phyloP scores from a whole-genome alignment of 2,113 vertebrate genomes.

The Penelope pileata region DNA sequence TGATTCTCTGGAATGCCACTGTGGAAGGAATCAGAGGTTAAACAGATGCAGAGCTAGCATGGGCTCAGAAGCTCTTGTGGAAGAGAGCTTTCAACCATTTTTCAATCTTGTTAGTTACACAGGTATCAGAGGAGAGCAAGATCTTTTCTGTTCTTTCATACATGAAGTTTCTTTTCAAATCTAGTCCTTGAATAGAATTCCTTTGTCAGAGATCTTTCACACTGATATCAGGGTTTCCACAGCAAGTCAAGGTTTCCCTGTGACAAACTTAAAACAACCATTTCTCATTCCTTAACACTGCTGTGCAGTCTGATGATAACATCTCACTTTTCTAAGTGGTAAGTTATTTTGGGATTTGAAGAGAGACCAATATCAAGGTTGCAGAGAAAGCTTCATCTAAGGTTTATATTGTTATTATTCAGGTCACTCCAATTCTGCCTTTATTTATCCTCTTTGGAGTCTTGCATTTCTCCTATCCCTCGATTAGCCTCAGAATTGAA shows the following conservation, averaged over 20 bases:
- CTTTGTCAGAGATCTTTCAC: not conserved
- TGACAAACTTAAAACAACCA: not conserved
- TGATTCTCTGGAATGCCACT: not conserved
- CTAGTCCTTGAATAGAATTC: not conserved
- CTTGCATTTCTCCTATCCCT: not conserved
- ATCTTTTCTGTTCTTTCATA: not conserved
- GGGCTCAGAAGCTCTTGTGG: not conserved
- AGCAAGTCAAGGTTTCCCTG: not conserved
- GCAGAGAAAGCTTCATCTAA: not conserved
- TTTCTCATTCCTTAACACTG: not conserved
- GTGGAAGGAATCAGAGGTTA: not conserved
- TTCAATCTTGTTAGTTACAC: not conserved
- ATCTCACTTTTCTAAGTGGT: not conserved
- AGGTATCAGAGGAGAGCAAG: not conserved
- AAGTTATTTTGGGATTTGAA: not conserved
- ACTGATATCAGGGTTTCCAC: not conserved
- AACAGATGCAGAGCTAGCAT: not conserved
- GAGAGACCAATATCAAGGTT: not conserved
- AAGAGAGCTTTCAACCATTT: not conserved
- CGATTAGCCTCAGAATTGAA: not conserved
- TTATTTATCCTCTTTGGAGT: not conserved
- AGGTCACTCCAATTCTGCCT: not conserved
- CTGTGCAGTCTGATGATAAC: not conserved
- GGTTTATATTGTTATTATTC: not conserved
- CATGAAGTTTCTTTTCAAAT: not conserved